A percentile compares a stretch with the other conserved stretches of the same genome.
Evolutionary conservation across 2,888 invertebrate genomes (phyloP).

Genomic region (Morinoia aosen): DNA sequence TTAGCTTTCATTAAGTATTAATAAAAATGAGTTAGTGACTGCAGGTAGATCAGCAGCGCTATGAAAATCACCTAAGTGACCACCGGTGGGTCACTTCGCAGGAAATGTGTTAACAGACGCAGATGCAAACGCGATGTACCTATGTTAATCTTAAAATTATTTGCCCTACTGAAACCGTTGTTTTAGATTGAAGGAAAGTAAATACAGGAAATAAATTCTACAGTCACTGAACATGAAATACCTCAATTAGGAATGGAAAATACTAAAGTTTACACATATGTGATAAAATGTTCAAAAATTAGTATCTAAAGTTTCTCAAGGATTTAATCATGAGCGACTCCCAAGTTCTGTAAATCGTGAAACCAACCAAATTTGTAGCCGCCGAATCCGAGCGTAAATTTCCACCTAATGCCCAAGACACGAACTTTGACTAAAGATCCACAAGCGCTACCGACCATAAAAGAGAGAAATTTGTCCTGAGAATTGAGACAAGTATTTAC

Average conservation of each 20-base stretch:
- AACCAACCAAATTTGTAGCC: neutral
- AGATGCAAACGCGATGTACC: neutral
- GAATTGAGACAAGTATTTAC: slow-evolving; percentile 3
- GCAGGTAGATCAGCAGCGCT: too few relatives aligned
- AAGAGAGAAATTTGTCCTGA: neutral
- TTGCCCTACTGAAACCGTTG: neutral
- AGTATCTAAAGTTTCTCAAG: neutral
- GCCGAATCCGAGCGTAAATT: neutral
- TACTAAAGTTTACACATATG: neutral
- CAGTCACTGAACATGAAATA: neutral
- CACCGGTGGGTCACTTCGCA: too few relatives aligned
- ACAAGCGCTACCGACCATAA: neutral
- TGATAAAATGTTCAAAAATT: neutral
- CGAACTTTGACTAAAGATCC: neutral
- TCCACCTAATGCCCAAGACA: neutral
- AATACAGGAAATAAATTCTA: neutral
- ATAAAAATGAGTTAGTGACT: too few relatives aligned
- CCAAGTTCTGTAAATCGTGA: neutral
- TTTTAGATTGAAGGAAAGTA: neutral
- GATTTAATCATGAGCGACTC: neutral
- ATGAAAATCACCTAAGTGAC: too few relatives aligned
- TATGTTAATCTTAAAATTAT: neutral
- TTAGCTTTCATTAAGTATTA: too few relatives aligned
- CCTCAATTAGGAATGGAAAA: neutral
- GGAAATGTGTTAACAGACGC: neutral